Conservation (phyloP, 1,140 invertebrate species). For the Magallana gigas region DNA sequence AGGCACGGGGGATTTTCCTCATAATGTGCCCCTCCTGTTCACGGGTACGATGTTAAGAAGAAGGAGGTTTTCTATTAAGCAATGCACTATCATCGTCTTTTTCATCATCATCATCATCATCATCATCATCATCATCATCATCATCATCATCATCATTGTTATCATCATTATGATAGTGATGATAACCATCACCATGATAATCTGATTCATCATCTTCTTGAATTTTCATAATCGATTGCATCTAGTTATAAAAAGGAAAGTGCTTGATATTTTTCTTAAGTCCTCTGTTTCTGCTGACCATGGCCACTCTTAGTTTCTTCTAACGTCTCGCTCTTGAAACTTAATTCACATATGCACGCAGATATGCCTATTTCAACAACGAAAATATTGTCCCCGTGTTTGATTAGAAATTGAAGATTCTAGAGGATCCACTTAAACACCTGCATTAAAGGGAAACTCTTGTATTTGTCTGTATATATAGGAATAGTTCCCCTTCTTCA, state of each 20-base stretch:
- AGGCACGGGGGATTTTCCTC: background rate
- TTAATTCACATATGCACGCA: background rate
- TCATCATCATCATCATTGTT: background rate
- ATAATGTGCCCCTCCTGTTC: background rate
- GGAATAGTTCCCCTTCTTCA: background rate
- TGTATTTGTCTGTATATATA: background rate
- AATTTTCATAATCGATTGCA: too few relatives aligned
- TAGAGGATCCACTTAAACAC: background rate
- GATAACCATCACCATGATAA: too few relatives aligned
- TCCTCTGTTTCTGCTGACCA: too few relatives aligned
- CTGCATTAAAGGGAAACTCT: background rate
- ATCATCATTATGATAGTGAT: background rate
- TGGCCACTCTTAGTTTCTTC: background rate
- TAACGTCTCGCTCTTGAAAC: background rate
- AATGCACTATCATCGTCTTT: background rate
- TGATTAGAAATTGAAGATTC: background rate
- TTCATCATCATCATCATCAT: background rate
- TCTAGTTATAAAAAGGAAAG: too few relatives aligned
- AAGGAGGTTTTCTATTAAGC: background rate
- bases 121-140: background rate
- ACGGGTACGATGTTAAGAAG: background rate
- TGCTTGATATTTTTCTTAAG: too few relatives aligned
- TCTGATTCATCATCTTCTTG: too few relatives aligned
- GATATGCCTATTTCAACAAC: conserved; percentile 25
- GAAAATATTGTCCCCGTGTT: background rate